These are phyloP conservation scores for Xylota sylvarum DNA, from an alignment of 2,888 invertebrate genomes.

Conservation along the genomic window DNA sequence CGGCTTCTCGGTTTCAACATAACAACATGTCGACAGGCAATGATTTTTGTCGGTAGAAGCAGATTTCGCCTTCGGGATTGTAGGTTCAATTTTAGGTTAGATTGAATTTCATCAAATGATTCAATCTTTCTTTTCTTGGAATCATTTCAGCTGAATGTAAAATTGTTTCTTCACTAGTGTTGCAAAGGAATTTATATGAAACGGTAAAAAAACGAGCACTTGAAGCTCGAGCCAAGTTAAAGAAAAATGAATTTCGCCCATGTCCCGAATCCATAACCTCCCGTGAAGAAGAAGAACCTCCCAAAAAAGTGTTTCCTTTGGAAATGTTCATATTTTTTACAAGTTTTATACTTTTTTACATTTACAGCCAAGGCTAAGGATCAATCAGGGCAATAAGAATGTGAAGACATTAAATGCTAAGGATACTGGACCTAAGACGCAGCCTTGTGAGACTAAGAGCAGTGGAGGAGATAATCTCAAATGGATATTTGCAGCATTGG, in stretches of 20 bases:
- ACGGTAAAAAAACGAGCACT: slow-evolving; percentile 83
- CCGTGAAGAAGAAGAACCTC: slow-evolving; percentile 8
- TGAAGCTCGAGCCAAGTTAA: slow-evolving; percentile 82
- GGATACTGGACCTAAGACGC: not conserved
- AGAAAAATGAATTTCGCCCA: slow-evolving; percentile 80
- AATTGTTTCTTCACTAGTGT: slow-evolving; percentile 24
- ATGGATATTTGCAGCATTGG: slow-evolving; percentile 48
- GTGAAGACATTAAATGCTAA: slow-evolving; percentile 18
- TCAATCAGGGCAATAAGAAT: not conserved
- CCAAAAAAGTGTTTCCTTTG: slow-evolving; percentile 47
- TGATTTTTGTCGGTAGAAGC: slow-evolving; percentile 32
- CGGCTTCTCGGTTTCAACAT: slow-evolving; percentile 51
- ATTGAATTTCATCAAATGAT: slow-evolving; percentile 48
- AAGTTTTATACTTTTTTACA: slow-evolving; percentile 13
- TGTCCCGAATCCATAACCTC: slow-evolving; percentile 61
- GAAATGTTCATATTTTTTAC: not conserved
- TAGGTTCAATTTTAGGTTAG: slow-evolving; percentile 65
- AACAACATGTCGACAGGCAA: slow-evolving; percentile 50
- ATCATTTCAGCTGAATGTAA: slow-evolving; percentile 49
- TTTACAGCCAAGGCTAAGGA: slow-evolving; percentile 41
- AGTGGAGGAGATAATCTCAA: slow-evolving; percentile 13
- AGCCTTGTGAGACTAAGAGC: not conserved
- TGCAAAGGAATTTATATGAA: slow-evolving; percentile 79
- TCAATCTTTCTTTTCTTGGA: slow-evolving; percentile 23
- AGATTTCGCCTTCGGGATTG: slow-evolving; percentile 33